phyloP scores from a whole-genome alignment of 2,113 vertebrate genomes.

The Progne subis region DNA sequence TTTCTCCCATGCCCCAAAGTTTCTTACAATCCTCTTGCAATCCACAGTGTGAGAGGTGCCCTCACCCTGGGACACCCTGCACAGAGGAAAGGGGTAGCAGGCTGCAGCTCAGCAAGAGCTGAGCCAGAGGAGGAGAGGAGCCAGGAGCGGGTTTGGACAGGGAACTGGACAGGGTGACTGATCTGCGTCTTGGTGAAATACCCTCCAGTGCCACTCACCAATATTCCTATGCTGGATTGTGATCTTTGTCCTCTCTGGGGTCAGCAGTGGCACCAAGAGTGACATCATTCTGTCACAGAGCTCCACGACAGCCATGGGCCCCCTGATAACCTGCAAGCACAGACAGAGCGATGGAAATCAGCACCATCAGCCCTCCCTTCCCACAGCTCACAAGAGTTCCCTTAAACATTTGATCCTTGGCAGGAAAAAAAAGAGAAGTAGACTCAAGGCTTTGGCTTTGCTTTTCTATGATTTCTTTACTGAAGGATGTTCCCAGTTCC shows the following conservation, averaged over 20 bases:
- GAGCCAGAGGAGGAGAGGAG: not conserved
- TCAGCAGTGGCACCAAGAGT: conserved; percentile 76
- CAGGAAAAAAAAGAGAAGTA: not conserved
- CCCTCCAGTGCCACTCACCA: conserved; percentile 71
- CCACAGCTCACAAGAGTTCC: not conserved
- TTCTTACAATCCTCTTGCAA: not conserved
- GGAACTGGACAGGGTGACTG: not conserved
- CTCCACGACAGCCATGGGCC: conserved; percentile 85
- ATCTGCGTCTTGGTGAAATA: not conserved
- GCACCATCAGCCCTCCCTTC: not conserved
- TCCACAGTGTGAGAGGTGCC: not conserved
- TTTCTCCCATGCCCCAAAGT: not conserved
- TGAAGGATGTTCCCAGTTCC: not conserved
- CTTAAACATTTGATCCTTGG: not conserved
- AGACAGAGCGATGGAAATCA: not conserved
- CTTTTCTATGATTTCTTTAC: not conserved
- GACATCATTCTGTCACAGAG: conserved; percentile 81
- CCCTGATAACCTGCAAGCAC: conserved; percentile 78
- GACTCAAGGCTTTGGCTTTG: not conserved
- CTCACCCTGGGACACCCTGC: not conserved
- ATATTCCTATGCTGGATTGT: conserved; percentile 74
- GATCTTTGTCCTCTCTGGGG: conserved; percentile 67
- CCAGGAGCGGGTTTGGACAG: not conserved
- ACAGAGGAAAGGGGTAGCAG: not conserved
- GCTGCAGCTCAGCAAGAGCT: not conserved